Conservation (phyloP, 2,113 vertebrate species). For the Planiliza haematocheilus region DNA sequence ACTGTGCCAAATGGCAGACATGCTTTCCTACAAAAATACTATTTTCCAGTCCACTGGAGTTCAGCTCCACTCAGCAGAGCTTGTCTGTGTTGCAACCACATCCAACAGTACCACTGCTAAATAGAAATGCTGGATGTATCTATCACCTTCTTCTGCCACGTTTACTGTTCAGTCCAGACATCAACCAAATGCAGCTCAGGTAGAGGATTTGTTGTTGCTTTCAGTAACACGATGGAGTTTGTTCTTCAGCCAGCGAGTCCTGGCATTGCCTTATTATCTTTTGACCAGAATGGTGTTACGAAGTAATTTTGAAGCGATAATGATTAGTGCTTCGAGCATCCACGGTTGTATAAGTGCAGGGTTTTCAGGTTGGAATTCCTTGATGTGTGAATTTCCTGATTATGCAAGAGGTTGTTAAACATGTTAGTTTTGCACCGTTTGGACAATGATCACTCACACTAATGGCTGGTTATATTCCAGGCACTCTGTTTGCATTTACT, state of each 20-base stretch:
- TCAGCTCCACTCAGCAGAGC: conserved; percentile 24
- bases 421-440: conserved; percentile 20
- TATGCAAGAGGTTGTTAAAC: conserved; percentile 24
- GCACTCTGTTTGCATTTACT: conserved; percentile 9
- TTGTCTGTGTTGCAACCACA: conserved; percentile 6
- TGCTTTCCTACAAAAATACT: conserved; percentile 35
- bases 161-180: conserved; percentile 19
- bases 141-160: background rate
- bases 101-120: conserved; percentile 24
- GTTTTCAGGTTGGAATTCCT: conserved; percentile 29
- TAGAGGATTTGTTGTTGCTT: conserved; percentile 24
- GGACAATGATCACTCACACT: conserved; percentile 14
- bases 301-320: conserved; percentile 37
- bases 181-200: background rate
- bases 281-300: conserved; percentile 18
- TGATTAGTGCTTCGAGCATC: conserved; percentile 6
- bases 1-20: conserved; percentile 52
- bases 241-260: conserved; percentile 39
- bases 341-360: conserved; percentile 11
- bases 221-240: conserved; percentile 16
- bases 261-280: conserved; percentile 14
- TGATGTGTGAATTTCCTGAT: background rate
- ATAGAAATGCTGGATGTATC: background rate
- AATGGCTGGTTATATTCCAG: background rate
- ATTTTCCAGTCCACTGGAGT: conserved; percentile 48